Base-by-base conservation (phyloP, 2,113 vertebrate genomes). In the Sinocyclocheilus grahami region DNA sequence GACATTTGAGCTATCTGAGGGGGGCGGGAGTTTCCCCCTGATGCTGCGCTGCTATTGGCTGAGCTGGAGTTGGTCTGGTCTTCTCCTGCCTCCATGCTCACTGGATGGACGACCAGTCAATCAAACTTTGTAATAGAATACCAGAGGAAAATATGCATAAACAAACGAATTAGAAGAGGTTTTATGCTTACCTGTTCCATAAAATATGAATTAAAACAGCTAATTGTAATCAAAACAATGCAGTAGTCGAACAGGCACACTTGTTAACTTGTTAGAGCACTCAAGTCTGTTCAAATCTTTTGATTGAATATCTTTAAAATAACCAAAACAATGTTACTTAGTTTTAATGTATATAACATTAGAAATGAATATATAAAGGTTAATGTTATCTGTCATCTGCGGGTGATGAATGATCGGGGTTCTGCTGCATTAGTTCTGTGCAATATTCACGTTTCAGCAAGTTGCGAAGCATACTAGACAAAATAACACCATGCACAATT, bases 1-100 rank as follows among this genome's bases (percentile, higher is more conserved):
- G 97, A 98, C 97, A 99, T 99, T 86, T 98, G 97, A 0, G 98
- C 96, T 88, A 99, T 99, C 92, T 99, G 98, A 7, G 95, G 92
- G 63, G 97, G 94, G 37, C 97, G 97, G 79, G 97, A 93, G 91
- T 95, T 97, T 88, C 96, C 96, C 89, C 95, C 95, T 5, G 97
- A 95, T 80, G 96, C 92, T 89, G 96, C 94, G 89, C 93, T 96
- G 86, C 97, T 96, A 65, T 95, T 97, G 90, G 95, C 91, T 86
- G 96, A 95, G 90, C 90, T 93, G 9, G 96, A 95, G 94, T 96
- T 99, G 74, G 55, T 60, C 94, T 98, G 97, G 88, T 99, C 98
- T 51, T 97, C 98, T 90, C 97, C 96, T 0, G 95, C 96, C 93
- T 99, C 98, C 98, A 99, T 99, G 90, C 90, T 83, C 88, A 55